Conservation (phyloP, 1,140 invertebrate genomes). For the Diabrotica virgifera region DNA sequence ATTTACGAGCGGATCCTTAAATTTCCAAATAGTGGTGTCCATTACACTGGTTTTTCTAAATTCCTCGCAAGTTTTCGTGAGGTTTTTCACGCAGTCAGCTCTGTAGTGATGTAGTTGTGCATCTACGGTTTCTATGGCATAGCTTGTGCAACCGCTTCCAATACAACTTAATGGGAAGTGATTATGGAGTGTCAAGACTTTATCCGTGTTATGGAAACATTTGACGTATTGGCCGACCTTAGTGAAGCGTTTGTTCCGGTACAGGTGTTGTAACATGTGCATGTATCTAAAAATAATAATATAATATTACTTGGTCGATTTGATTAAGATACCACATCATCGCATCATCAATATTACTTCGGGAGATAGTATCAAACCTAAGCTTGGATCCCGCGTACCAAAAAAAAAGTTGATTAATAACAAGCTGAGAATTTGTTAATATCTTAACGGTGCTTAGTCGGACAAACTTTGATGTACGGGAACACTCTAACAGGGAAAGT, state of each 20-base stretch:
- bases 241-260: constrained; percentile 85
- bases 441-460: too few species aligned
- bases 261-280: constrained; percentile 93
- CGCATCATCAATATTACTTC: too few species aligned
- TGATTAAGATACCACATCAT: too few species aligned
- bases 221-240: constrained; percentile 92
- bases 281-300: constrained; percentile 69
- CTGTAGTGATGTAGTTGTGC: constrained; percentile 93
- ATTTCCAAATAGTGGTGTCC: constrained; percentile 86
- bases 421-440: too few species aligned
- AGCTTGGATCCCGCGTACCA: too few species aligned
- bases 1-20: constrained; percentile 70
- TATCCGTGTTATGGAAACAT: constrained; percentile 89
- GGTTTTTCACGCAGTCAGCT: constrained; percentile 84
- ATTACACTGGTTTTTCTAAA: constrained; percentile 78
- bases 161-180: constrained; percentile 89
- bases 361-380: too few species aligned
- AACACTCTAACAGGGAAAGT: too few species aligned
- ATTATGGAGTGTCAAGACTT: constrained; percentile 87
- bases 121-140: constrained; percentile 75
- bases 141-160: constrained; percentile 81
- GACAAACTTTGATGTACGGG: too few species aligned
- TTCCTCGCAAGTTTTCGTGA: constrained; percentile 82
- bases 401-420: too few species aligned
- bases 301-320: too few species aligned